Evolutionary conservation across 2,888 invertebrate species (phyloP).

Genomic region (Drosophila paramelanica): DNA sequence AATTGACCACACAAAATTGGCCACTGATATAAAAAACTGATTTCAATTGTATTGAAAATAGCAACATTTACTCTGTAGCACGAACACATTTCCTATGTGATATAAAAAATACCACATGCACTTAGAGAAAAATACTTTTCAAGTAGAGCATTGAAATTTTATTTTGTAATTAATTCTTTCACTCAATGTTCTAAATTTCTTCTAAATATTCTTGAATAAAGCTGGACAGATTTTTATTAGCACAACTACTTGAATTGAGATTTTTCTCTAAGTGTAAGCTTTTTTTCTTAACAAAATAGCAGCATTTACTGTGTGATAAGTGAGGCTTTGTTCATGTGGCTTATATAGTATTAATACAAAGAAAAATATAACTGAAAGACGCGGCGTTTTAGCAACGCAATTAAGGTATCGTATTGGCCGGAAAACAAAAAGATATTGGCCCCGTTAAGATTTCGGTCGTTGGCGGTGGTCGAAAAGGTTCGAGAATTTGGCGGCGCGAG

Average conservation of each 20-base stretch:
- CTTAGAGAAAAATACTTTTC: too few relatives aligned
- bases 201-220: too few relatives aligned
- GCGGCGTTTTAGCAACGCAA: slow-evolving; percentile 70
- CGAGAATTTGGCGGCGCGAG: slow-evolving; percentile 85
- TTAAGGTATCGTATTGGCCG: slow-evolving; percentile 84
- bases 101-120: too few relatives aligned
- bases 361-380: slow-evolving; percentile 10
- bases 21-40: slow-evolving; percentile 43
- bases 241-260: too few relatives aligned
- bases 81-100: not conserved
- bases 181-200: too few relatives aligned
- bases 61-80: slow-evolving; percentile 12
- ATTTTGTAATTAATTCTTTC: too few relatives aligned
- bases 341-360: not conserved
- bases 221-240: too few relatives aligned
- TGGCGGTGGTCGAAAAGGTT: slow-evolving; percentile 85
- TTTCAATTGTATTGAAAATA: slow-evolving; percentile 36
- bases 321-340: not conserved
- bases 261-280: too few relatives aligned
- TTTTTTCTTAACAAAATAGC: not conserved
- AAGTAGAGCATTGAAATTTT: too few relatives aligned
- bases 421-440: slow-evolving; percentile 84
- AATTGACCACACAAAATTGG: slow-evolving; percentile 31
- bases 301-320: too few relatives aligned
- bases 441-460: slow-evolving; percentile 86